Percentiles rank a stretch among this genome's conserved stretches.
These are phyloP conservation scores for Zaprionus lineosus DNA, from an alignment of 2,888 invertebrate genomes.

Conservation along the genomic window DNA sequence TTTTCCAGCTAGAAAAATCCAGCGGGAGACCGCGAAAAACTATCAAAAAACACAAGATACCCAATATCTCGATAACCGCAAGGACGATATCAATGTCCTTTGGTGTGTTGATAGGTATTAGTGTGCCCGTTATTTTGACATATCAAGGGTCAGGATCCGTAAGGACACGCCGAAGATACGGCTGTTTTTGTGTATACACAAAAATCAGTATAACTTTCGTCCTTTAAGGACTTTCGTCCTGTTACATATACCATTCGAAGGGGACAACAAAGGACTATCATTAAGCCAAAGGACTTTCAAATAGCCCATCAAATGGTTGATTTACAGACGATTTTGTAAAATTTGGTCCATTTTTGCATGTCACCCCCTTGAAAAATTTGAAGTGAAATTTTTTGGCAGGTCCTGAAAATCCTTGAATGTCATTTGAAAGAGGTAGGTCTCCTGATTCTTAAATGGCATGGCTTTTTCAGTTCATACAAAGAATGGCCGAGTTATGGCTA, in stretches of 20 bases:
- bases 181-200: not conserved
- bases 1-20: not conserved
- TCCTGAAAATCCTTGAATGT: not conserved
- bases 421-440: not conserved
- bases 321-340: not conserved
- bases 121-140: not conserved
- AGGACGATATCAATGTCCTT: not conserved
- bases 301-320: not conserved
- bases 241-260: not conserved
- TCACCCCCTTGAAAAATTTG: not conserved
- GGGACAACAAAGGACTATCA: not conserved
- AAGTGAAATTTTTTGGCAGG: not conserved
- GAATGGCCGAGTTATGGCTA: not conserved
- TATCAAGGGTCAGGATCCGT: not conserved
- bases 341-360: not conserved
- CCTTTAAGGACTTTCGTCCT: slow-evolving; percentile 4
- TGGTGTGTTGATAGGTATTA: not conserved
- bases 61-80: no score
- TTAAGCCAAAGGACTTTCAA: not conserved
- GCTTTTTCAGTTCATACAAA: not conserved
- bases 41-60: no score
- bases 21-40: not conserved
- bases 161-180: not conserved
- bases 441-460: not conserved
- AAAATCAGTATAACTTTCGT: not conserved